These are phyloP conservation scores for Nymphicus hollandicus DNA, from an alignment of 2,113 vertebrate species.

Conservation along the genomic window DNA sequence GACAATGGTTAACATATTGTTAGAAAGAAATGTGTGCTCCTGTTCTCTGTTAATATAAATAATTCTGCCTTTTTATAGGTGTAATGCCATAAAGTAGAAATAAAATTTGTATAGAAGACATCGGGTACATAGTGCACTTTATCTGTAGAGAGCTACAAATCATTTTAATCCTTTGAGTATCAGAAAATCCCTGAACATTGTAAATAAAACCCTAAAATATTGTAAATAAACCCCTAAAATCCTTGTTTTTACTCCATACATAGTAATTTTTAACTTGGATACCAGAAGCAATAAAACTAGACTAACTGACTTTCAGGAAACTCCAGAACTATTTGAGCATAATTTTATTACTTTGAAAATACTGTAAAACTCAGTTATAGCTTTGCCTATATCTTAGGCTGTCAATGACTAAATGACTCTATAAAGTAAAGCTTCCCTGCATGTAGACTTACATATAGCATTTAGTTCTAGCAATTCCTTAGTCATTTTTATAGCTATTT, in stretches of 20 bases:
- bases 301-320: not conserved
- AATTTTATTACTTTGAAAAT: conserved; percentile 45
- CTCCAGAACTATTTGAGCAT: not conserved
- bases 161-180: not conserved
- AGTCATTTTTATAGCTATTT: conserved; percentile 9
- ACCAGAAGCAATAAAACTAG: not conserved
- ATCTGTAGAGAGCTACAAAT: not conserved
- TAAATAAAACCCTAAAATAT: not conserved
- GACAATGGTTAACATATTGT: not conserved
- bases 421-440: conserved; percentile 5
- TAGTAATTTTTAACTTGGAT: not conserved
- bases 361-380: not conserved
- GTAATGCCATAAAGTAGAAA: not conserved
- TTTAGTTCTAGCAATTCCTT: not conserved
- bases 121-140: not conserved
- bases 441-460: not conserved
- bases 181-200: not conserved
- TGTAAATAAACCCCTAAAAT: not conserved
- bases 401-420: conserved; percentile 6
- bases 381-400: not conserved
- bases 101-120: not conserved
- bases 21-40: not conserved
- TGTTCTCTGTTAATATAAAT: not conserved
- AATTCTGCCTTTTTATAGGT: not conserved
- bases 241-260: not conserved